Base-by-base conservation (phyloP, 2,113 vertebrate genomes). In the Nothobranchius furzeri region DNA sequence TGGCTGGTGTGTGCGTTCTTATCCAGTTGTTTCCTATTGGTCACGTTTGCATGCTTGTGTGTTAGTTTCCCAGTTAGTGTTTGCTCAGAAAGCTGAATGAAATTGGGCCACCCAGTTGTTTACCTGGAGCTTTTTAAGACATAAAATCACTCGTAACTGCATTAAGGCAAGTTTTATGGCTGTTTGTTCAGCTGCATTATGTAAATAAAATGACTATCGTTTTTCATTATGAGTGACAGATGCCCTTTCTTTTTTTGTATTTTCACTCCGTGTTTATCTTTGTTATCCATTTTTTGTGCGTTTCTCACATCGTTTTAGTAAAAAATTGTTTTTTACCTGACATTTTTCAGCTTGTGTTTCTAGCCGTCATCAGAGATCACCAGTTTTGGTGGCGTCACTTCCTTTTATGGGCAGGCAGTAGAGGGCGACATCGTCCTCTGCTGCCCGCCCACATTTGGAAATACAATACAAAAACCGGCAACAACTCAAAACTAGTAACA, bases 51-150 rank as follows among this genome's bases (percentile, higher is more conserved):
- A 30, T 30, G 30, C 30, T 3, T 30, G 30, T 30, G 2, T 30
- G 30, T 30, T 30, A 3, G 30, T 30, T 30, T 13, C 55, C 3
- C 54, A 11, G 51, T 13, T 51, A 51, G 15, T 70, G 15, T 70
- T 24, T 25, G 30, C 4, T 3, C 49, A 15, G 42, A 56, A 55
- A 12, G 25, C 50, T 42, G 4, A 59, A 25, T 60, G 25, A 76
- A 75, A 50, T 57, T 20, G 40, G 62, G 55, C 48, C 53, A 20
- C 43, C 17, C 48, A 59, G 75, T 78, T 78, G 75, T 9, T 42
- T 48, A 49, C 36, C 25, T 37, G 12, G 61, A 45, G 5, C 15
- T 48, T 66, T 57, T 74, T n/a, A 45, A 35, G 0, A 64, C 59
- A 42, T n/a, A 17, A 62, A 62, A 66, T 20, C 67, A 54, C 62